phyloP scores from a whole-genome alignment of 2,113 vertebrate genomes.

The Variabilichromis moorii region DNA sequence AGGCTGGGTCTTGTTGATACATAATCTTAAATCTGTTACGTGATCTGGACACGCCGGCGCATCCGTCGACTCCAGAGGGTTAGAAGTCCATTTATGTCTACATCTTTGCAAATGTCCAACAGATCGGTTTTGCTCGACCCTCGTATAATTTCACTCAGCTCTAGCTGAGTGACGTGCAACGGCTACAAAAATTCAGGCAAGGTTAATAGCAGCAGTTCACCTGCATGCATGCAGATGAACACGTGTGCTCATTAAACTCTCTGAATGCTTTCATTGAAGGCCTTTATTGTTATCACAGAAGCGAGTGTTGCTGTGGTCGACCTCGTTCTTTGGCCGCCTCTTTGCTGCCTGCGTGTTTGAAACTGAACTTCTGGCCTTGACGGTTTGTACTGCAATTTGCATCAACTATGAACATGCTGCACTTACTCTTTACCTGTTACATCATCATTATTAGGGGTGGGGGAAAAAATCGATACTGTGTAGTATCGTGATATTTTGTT shows the following conservation, averaged over 20 bases:
- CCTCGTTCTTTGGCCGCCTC: neutral
- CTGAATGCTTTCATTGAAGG: neutral
- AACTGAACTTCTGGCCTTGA: neutral
- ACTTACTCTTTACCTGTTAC: neutral
- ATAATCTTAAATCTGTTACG: neutral
- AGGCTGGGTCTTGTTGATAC: neutral
- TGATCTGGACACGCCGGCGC: fast-evolving
- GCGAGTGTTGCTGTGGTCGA: neutral
- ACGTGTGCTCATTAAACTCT: neutral
- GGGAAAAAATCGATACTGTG: no score
- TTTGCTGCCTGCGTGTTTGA: neutral
- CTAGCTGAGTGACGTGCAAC: neutral
- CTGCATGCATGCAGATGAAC: neutral
- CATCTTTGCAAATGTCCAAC: neutral
- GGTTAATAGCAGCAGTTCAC: neutral
- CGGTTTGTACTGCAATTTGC: fast-evolving
- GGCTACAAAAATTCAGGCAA: neutral
- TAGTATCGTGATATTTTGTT: no score
- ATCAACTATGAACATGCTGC: neutral
- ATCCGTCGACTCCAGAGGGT: neutral
- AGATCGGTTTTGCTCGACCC: neutral
- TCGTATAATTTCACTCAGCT: neutral
- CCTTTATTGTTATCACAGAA: neutral
- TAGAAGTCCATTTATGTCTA: neutral
- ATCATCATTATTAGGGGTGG: neutral